Evolutionary conservation across 2,797 vertebrate species (phyloP), one percentile per base, ranked within the genome.

Genomic region (Psittacula echo): DNA sequence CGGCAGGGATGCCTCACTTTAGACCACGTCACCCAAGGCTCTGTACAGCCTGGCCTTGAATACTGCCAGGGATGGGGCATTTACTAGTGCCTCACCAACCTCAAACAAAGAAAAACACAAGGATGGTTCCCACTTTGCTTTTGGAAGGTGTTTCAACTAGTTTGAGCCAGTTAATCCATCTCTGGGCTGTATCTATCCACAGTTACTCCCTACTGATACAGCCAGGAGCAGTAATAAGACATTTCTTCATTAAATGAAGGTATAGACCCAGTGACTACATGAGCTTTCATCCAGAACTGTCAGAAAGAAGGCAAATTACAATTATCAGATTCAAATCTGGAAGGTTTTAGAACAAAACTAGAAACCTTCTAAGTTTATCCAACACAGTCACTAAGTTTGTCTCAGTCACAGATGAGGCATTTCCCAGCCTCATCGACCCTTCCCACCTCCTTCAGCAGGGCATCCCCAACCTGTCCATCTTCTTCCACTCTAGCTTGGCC

Each of bases 101-200:
- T 60, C n/a, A 26, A 37, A 15, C 37, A 24, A 37, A 37, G n/a
- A 37, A 37, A 87, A 95, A 27, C 18, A 44, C 30, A 65, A 14
- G 27, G 9, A 11, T 56, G 19, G 23, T 41, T 73, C 30, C 20
- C 8, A 15, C 10, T 76, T 79, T 20, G 23, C 26, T 81, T 91
- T 85, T 56, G 15, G 71, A 65, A 16, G 8, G 12, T 2, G 6
- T 85, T 94, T 77, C 65, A 27, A 67, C 37, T 26, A 39, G 2
- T 76, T 42, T 64, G 70, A 87, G 29, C 19, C 4, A 32, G 13
- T 64, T 73, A 50, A 81, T 91, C 66, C 54, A 47, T 78, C 3
- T 1, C 11, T 58, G 37, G n/a, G 7, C 27, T 73, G 0, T 48
- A 41, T 27, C 16, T 65, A 0, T 61, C 34, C 71, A 48, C n/a